These are phyloP conservation scores for Leucophenga varia DNA, from an alignment of 1,140 invertebrate genomes.

Conservation along the genomic window DNA sequence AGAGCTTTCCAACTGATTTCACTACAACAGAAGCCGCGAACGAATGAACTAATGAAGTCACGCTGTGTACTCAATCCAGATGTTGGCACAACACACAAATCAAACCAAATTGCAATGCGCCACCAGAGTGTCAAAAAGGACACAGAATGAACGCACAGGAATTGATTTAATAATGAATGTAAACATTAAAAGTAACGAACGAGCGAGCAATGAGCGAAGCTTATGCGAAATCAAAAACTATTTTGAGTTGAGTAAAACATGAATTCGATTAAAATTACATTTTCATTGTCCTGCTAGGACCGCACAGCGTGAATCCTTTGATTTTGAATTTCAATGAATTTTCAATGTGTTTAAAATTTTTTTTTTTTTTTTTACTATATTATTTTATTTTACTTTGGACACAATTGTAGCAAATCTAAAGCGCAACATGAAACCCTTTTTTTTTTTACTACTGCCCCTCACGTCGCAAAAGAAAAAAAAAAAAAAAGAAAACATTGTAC, in stretches of 20 bases:
- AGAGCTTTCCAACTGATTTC: no score
- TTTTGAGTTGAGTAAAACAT: constrained; percentile 12
- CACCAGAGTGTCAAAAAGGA: neutral
- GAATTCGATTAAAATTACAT: constrained; percentile 54
- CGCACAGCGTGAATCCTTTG: neutral
- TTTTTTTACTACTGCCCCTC: no score
- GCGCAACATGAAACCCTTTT: no score
- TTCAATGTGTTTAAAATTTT: constrained; percentile 47
- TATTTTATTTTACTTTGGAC: no score
- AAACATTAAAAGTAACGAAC: no score
- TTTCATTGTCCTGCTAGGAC: constrained; percentile 10
- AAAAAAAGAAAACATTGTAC: no score
- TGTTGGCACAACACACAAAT: constrained; percentile 52
- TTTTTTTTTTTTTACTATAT: constrained; percentile 26
- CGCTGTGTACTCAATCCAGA: constrained; percentile 26
- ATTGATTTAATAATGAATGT: constrained; percentile 15
- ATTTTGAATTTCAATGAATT: no score
- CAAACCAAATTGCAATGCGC: constrained; percentile 14
- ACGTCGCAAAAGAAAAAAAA: no score
- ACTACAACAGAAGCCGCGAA: no score
- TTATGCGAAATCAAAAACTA: constrained; percentile 29
- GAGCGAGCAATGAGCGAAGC: no score
- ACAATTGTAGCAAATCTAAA: no score
- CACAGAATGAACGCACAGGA: constrained; percentile 12
- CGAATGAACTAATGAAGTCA: no score